These are phyloP conservation scores for Leucophora obtusa DNA, from an alignment of 2,888 invertebrate species.

Conservation along the genomic window DNA sequence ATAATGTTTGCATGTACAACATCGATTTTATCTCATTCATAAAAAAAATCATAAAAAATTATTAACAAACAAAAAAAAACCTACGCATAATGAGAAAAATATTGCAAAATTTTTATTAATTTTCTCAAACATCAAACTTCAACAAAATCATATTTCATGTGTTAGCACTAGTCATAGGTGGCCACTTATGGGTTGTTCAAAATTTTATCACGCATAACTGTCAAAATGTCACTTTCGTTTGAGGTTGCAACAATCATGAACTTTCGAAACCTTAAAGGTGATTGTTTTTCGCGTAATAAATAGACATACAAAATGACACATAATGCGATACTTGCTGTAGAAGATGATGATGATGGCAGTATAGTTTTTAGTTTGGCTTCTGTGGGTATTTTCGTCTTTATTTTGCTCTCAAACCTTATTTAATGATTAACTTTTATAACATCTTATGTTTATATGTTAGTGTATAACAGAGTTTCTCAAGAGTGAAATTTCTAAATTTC, in stretches of 20 bases:
- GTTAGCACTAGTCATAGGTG: constrained; percentile 21
- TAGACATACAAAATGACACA: background rate
- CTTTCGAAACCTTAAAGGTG: constrained; percentile 14
- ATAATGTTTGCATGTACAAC: constrained; percentile 20
- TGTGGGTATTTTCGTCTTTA: background rate
- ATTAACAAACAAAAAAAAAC: constrained; percentile 10
- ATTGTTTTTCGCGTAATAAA: background rate
- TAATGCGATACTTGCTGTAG: background rate
- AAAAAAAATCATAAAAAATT: too few relatives aligned
- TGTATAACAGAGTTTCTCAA: background rate
- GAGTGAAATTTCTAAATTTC: background rate
- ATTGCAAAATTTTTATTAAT: constrained; percentile 13
- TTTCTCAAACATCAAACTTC: constrained; percentile 17
- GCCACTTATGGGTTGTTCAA: constrained; percentile 39
- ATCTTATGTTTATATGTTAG: background rate
- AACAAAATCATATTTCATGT: background rate
- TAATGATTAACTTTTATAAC: background rate
- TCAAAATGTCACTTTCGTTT: constrained; percentile 63
- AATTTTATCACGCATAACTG: constrained; percentile 63
- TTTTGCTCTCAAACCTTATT: background rate
- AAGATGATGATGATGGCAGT: background rate
- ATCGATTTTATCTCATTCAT: constrained; percentile 44
- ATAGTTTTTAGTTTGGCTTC: background rate
- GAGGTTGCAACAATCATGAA: constrained; percentile 44
- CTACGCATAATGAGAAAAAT: constrained; percentile 39